phyloP scores from a whole-genome alignment of 1,140 invertebrate species.

The Dendrolimus kikuchii region DNA sequence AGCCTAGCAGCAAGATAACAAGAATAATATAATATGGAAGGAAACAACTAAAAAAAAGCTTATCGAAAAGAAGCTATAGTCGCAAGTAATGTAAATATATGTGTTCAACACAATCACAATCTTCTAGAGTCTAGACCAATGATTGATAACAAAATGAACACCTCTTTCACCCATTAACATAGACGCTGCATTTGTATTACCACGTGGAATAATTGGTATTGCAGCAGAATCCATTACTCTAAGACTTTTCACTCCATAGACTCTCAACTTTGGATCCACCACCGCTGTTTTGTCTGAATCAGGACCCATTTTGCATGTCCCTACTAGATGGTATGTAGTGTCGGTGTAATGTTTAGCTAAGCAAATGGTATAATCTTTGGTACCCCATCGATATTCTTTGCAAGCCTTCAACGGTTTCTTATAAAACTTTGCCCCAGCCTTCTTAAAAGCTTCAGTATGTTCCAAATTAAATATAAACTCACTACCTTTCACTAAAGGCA shows the following conservation, averaged over 20 bases:
- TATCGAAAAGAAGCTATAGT: no score
- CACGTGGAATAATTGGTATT: conserved; percentile 74
- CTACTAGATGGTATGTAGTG: conserved; percentile 75
- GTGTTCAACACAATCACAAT: no score
- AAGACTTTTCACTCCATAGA: conserved; percentile 77
- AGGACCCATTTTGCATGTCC: conserved; percentile 77
- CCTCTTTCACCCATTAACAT: conserved; percentile 82
- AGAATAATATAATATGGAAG: no score
- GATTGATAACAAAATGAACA: conserved; percentile 76
- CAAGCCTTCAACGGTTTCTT: conserved; percentile 75
- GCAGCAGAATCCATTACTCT: conserved; percentile 84
- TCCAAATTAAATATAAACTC: conserved; percentile 28
- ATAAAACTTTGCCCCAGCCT: conserved; percentile 72
- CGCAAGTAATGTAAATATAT: no score
- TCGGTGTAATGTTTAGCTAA: conserved; percentile 76
- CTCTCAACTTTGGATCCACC: conserved; percentile 74
- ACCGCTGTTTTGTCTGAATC: conserved; percentile 54
- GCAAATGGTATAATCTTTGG: conserved; percentile 82
- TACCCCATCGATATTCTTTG: conserved; percentile 73
- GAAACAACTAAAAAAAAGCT: no score
- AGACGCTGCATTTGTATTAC: conserved; percentile 77
- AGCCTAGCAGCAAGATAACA: no score
- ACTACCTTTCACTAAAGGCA: conserved; percentile 61
- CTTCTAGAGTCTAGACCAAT: no score
- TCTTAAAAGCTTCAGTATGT: conserved; percentile 72